Conservation (phyloP, 2,888 invertebrate genomes). For the Macrosiphum euphorbiae region DNA sequence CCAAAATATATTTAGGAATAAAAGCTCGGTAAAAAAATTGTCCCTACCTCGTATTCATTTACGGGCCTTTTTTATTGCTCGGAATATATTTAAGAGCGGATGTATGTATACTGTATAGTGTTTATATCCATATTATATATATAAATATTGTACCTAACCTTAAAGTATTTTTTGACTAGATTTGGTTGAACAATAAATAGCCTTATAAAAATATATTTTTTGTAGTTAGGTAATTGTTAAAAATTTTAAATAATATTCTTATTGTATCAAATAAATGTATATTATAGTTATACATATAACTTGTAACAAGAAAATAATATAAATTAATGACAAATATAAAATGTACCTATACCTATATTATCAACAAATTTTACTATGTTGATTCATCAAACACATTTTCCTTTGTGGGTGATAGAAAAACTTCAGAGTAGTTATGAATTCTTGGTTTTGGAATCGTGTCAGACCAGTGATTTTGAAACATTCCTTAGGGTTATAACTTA, state of each 20-base stretch:
- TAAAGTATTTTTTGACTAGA: neutral
- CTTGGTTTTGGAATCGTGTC: conserved; percentile 55
- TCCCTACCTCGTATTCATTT: neutral
- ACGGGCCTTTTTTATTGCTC: conserved; percentile 16
- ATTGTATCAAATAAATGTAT: neutral
- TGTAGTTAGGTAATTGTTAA: too few relatives aligned
- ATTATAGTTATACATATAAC: neutral
- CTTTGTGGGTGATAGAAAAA: neutral
- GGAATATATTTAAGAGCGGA: neutral
- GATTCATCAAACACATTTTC: neutral
- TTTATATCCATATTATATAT: neutral
- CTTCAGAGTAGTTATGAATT: conserved; percentile 36
- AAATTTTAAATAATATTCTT: neutral
- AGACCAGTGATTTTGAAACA: conserved; percentile 53
- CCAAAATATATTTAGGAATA: conserved; percentile 47
- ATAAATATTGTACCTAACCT: neutral
- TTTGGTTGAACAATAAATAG: neutral
- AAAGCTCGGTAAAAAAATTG: conserved; percentile 22
- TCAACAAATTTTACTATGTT: neutral
- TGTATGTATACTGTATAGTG: neutral
- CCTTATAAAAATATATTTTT: neutral
- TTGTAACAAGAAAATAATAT: neutral
- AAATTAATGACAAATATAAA: neutral
- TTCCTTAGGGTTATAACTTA: conserved; percentile 43
- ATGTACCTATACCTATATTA: neutral